Evolutionary conservation across 2,888 invertebrate species (phyloP), one percentile per base, ranked within the genome.

Genomic region (Candidula unifasciata): DNA sequence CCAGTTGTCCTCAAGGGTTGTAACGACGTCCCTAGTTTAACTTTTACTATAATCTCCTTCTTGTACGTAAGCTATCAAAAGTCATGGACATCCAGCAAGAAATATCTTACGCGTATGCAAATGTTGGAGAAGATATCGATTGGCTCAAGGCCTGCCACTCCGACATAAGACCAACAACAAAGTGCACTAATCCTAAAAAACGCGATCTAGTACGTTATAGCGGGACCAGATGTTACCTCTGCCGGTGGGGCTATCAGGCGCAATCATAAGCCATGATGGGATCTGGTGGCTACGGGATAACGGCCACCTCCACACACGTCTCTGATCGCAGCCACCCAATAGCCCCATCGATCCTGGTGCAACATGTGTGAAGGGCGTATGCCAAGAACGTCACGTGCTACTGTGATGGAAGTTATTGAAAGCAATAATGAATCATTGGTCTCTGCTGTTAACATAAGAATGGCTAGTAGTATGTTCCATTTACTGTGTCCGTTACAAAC

Each of bases 331-430:
- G 74, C 18, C 21, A 68, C 21, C 68, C 64, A 79, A 79, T 54
- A 57, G 30, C 24, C 57, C 24, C 21, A 80, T 80, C 71, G 80
- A 80, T 80, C 35, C 33, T 24, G 10, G 69, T 69, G 80, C 80
- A 80, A 80, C 80, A 80, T 80, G 80, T 80, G 80, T 52, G 27
- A 80, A 66, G 78, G 78, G 78, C 78, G 66, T 78, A 66, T 35
- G 44, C 27, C 66, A 2, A 27, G 52, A 27, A n/a, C 52, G 52
- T 5, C 73, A 27, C n/a, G 27, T 74, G 8, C 1, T 52, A 52
- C 52, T 52, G 27, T 74, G 44, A 27, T 71, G 37, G 71, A 52
- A 8, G 18, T 27, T 74, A 52, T 44, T 16, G 27, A 74, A 13
- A 6, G 52, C n/a, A n/a, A n/a, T 52, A 24, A 52, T 74, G 73